These are phyloP conservation scores for Callyntrura sp. DNA, from an alignment of 2,888 invertebrate genomes.

Conservation along the genomic window DNA sequence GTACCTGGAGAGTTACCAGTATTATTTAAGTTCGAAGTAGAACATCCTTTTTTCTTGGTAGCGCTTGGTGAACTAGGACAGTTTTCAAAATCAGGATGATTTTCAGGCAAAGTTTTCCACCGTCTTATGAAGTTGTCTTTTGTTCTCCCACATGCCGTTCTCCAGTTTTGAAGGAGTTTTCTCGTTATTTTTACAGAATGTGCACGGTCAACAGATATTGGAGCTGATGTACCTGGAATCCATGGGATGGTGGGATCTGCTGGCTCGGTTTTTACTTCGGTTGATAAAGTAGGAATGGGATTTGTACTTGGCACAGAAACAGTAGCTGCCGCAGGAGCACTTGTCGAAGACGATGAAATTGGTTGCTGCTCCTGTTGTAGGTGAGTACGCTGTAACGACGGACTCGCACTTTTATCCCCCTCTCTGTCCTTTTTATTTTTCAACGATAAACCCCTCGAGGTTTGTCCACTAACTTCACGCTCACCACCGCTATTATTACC, in stretches of 20 bases:
- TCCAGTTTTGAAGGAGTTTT: conserved; percentile 91
- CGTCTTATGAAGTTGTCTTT: conserved; percentile 89
- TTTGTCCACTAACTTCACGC: conserved; percentile 41
- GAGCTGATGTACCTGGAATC: conserved; percentile 75
- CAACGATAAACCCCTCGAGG: conserved; percentile 45
- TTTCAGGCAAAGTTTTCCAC: conserved; percentile 83
- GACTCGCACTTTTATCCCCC: conserved; percentile 61
- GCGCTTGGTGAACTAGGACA: conserved; percentile 44
- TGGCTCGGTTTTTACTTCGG: conserved; percentile 40
- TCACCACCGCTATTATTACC: conserved; percentile 21
- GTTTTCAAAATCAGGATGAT: conserved; percentile 83
- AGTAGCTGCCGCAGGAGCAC: conserved; percentile 34
- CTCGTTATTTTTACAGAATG: conserved; percentile 86
- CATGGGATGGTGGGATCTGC: conserved; percentile 60
- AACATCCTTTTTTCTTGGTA: conserved; percentile 46
- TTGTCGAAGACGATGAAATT: conserved; percentile 41
- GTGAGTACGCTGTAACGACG: conserved; percentile 33
- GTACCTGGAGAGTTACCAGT: conserved; percentile 31
- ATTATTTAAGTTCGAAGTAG: conserved; percentile 52
- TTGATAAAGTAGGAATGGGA: conserved; percentile 11
- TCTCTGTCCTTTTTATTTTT: conserved; percentile 48
- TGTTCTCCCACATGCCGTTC: conserved; percentile 91
- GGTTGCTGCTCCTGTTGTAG: neutral
- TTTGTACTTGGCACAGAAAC: conserved; percentile 33
- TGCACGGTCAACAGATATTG: conserved; percentile 76